Conservation (phyloP, 2,797 vertebrate species). For the Semotilus atromaculatus region DNA sequence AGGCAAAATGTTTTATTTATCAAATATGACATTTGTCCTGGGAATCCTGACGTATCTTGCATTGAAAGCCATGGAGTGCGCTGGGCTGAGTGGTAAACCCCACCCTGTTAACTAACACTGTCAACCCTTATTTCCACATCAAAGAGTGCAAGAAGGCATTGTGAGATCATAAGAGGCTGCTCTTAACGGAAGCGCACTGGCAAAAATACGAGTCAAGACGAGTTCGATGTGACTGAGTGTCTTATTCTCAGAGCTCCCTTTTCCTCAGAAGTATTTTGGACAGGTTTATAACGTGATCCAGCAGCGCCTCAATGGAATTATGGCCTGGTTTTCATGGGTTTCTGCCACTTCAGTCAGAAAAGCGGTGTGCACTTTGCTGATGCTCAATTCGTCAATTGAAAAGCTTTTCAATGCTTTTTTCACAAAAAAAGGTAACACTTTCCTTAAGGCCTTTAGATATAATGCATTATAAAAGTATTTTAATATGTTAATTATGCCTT, state of each 20-base stretch:
- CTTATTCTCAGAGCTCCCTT: slow-evolving; percentile 37
- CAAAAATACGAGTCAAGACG: slow-evolving; percentile 40
- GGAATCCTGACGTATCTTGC: neutral
- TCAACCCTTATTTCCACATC: slow-evolving; percentile 53
- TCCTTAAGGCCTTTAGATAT: neutral
- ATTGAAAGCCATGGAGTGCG: neutral
- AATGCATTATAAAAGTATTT: neutral
- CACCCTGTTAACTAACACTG: slow-evolving; percentile 29
- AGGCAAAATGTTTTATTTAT: neutral
- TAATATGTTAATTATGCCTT: neutral
- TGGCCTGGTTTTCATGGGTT: neutral
- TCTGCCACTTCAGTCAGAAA: slow-evolving; percentile 9
- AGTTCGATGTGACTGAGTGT: slow-evolving; percentile 43
- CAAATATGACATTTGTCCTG: neutral
- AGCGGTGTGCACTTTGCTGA: neutral
- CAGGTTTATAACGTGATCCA: slow-evolving; percentile 23
- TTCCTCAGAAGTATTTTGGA: slow-evolving; percentile 39
- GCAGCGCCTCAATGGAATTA: slow-evolving; percentile 9
- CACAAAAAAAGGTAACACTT: neutral
- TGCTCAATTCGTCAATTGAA: neutral
- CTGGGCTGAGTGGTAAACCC: slow-evolving; percentile 6
- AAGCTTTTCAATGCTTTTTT: neutral
- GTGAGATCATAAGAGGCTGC: slow-evolving; percentile 38
- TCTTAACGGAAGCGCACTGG: slow-evolving; percentile 37
- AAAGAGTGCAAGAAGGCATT: slow-evolving; percentile 42